Conservation (phyloP, 2,888 invertebrate genomes). For the Germaria angustata region DNA sequence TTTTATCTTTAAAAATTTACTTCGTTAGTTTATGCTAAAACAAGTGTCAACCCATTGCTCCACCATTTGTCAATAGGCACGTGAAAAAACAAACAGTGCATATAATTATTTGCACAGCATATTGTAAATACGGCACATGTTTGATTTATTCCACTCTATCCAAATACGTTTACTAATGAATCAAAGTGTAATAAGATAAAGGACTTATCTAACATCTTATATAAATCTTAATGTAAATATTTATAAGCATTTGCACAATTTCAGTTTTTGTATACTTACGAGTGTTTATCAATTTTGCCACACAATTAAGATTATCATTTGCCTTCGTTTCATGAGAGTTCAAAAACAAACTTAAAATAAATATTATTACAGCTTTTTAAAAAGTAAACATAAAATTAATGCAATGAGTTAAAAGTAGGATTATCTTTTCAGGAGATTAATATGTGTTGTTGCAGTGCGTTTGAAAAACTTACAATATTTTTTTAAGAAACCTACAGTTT, state of each 20-base stretch:
- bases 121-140: conserved; percentile 22
- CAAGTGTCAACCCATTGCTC: neutral
- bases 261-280: neutral
- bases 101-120: conserved; percentile 33
- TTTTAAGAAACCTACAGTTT: too few species aligned
- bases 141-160: conserved; percentile 28
- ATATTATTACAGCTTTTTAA: neutral
- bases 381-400: neutral
- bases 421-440: neutral
- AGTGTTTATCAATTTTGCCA: conserved; percentile 39
- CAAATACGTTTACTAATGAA: conserved; percentile 56
- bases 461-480: too few species aligned
- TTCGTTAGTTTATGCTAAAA: too few species aligned
- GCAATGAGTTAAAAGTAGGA: neutral
- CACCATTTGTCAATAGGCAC: neutral
- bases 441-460: too few species aligned
- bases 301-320: conserved; percentile 55
- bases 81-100: conserved; percentile 43
- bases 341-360: conserved; percentile 8
- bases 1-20: too few species aligned
- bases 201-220: conserved; percentile 17
- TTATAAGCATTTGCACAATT: conserved; percentile 19
- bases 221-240: neutral
- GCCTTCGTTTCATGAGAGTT: neutral
- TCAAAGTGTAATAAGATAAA: conserved; percentile 58